Base-by-base conservation (phyloP, 2,888 invertebrate species). In the Ormyrus pomaceus region DNA sequence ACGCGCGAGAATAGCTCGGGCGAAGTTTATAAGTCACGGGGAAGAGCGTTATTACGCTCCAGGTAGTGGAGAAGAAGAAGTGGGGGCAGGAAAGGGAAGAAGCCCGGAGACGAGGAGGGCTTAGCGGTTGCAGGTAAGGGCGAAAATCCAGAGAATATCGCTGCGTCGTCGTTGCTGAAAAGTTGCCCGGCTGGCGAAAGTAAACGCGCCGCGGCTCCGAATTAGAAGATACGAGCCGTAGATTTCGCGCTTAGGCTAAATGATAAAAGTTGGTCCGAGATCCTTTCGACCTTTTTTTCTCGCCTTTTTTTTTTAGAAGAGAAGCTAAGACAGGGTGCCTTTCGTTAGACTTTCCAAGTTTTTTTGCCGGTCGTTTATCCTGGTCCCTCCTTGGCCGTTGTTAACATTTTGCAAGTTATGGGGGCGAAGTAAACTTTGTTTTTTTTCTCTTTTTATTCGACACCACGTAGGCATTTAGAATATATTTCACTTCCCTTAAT, bases 211-310 rank as follows among this genome's bases (percentile, higher is more conserved):
- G 69, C 71, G 48, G 45, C 69, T 72, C 70, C 19, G 77, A 85
- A 84, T 85, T 85, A 84, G 82, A 85, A 84, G 83, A 82, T 83
- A 84, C 81, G 79, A 79, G 75, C 81, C 70, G 77, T 83, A 79
- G 83, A 84, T 83, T 61, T 84, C 66, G 71, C 79, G 79, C 81
- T 83, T 82, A 74, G 81, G 79, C 76, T 84, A 83, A 85, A 84
- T 84, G 85, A 85, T 84, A 84, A 86, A 86, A 86, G 83, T 85
- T 85, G 79, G 19, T 45, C 66, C 62, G n/a, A 34, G 77, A 46
- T 61, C 51, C 34, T 46, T 55, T 46, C 19, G 34, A 19, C n/a
- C 11, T 8, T 3, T 53, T 34, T 51, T 74, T 70, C 45, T 69
- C 19, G 19, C 19, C 19, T 19, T 78, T 10, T 61, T 50, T 62